These are phyloP conservation scores for Schrankia costaestrigalis DNA, from an alignment of 2,888 invertebrate genomes.

Conservation along the genomic window DNA sequence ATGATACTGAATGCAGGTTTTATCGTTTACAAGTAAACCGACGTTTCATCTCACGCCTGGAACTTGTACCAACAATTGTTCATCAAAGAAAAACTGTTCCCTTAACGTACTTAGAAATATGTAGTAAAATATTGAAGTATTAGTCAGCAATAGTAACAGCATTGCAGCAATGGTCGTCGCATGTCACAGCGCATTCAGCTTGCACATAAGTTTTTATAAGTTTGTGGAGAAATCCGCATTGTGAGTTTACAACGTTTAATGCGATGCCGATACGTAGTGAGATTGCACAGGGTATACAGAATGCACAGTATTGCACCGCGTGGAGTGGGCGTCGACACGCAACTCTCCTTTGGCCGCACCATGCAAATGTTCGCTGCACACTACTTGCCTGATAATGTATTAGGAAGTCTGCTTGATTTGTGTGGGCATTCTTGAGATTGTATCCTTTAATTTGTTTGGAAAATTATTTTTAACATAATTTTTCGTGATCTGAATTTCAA, in stretches of 20 bases:
- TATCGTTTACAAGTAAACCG: too few relatives aligned
- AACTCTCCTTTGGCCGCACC: slow-evolving; percentile 55
- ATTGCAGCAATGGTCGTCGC: slow-evolving; percentile 57
- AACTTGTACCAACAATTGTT: too few relatives aligned
- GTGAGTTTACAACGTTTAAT: slow-evolving; percentile 65
- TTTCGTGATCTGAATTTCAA: too few relatives aligned
- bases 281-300: slow-evolving; percentile 49
- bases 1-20: too few relatives aligned
- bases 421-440: slow-evolving; percentile 67
- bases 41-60: too few relatives aligned
- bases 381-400: slow-evolving; percentile 60
- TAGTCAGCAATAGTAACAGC: slow-evolving; percentile 36
- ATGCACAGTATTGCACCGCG: slow-evolving; percentile 53
- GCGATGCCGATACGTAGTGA: slow-evolving; percentile 68
- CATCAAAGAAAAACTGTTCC: slow-evolving; percentile 1
- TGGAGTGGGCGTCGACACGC: slow-evolving; percentile 73
- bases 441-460: slow-evolving; percentile 31
- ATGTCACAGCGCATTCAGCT: slow-evolving; percentile 55
- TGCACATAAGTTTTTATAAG: slow-evolving; percentile 52
- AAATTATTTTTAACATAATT: slow-evolving; percentile 14
- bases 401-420: slow-evolving; percentile 73
- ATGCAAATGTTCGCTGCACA: slow-evolving; percentile 69
- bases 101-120: slow-evolving; percentile 5
- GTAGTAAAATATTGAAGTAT: slow-evolving; percentile 19
- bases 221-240: slow-evolving; percentile 63